These are phyloP conservation scores for Porites cylindrica DNA, from an alignment of 92 coral and sea anemone genomes.

Conservation along the genomic window DNA sequence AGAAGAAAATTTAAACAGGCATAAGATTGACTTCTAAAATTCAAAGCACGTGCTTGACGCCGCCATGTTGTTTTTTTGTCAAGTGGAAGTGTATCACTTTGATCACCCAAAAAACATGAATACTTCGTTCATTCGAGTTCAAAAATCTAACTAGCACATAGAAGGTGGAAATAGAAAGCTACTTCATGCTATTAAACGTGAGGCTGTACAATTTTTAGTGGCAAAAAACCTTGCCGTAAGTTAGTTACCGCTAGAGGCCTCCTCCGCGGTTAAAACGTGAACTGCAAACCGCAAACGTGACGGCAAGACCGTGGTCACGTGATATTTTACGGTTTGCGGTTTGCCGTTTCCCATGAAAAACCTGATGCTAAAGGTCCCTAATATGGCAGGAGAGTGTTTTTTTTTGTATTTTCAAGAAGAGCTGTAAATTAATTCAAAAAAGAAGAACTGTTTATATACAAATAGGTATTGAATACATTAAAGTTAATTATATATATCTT, in stretches of 20 bases:
- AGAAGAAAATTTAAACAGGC: conserved; percentile 30
- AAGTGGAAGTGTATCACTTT: conserved; percentile 41
- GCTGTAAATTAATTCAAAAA: no score
- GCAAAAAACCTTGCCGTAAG: no score
- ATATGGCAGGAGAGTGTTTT: no score
- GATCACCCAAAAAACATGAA: conserved; percentile 29
- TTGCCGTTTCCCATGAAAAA: no score
- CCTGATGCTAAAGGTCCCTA: no score
- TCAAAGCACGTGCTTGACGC: conserved; percentile 31
- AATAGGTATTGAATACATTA: no score
- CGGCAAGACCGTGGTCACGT: conserved; percentile 10
- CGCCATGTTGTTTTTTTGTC: conserved; percentile 44
- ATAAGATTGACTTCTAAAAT: neutral
- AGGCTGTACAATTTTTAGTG: no score
- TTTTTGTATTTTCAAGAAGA: no score
- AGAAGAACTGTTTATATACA: no score
- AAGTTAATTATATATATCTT: no score
- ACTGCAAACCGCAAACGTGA: conserved; percentile 56
- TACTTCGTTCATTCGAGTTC: conserved; percentile 22
- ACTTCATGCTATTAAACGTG: no score
- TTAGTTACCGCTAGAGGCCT: neutral
- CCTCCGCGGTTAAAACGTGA: conserved; percentile 49
- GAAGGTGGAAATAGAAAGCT: conserved; percentile 16
- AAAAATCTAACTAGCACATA: conserved; percentile 37
- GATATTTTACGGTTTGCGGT: no score